Conservation (phyloP, 2,113 vertebrate species). For the Carlito syrichta region DNA sequence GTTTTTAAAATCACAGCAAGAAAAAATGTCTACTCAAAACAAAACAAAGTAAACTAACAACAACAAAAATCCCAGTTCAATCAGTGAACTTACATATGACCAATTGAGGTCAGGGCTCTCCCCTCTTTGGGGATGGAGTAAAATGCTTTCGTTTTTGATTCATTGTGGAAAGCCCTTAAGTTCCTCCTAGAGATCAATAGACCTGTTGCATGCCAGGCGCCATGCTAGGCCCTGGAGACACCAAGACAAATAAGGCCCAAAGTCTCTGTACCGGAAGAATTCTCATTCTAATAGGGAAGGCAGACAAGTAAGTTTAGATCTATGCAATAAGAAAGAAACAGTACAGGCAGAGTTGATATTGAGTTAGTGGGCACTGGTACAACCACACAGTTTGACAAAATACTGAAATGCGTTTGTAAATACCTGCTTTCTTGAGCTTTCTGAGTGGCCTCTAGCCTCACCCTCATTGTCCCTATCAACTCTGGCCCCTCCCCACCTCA, state of each 20-base stretch:
- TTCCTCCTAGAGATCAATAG: conserved; percentile 48
- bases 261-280: not conserved
- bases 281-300: not conserved
- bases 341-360: not conserved
- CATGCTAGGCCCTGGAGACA: not conserved
- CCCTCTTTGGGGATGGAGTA: not conserved
- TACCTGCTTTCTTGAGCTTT: not conserved
- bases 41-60: not conserved
- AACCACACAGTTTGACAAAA: not conserved
- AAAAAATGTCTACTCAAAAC: not conserved
- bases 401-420: not conserved
- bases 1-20: not conserved
- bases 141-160: conserved; percentile 35
- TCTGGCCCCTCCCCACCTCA: not conserved
- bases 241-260: conserved; percentile 14
- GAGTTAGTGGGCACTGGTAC: not conserved
- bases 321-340: not conserved
- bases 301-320: conserved; percentile 37
- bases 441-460: not conserved
- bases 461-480: not conserved
- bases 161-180: not conserved
- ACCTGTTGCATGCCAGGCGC: not conserved
- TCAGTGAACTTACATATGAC: not conserved
- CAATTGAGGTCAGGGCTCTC: not conserved
- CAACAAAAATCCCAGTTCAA: not conserved